Evolutionary conservation across 2,888 invertebrate genomes (phyloP).

Genomic region (Drosophila putrida): DNA sequence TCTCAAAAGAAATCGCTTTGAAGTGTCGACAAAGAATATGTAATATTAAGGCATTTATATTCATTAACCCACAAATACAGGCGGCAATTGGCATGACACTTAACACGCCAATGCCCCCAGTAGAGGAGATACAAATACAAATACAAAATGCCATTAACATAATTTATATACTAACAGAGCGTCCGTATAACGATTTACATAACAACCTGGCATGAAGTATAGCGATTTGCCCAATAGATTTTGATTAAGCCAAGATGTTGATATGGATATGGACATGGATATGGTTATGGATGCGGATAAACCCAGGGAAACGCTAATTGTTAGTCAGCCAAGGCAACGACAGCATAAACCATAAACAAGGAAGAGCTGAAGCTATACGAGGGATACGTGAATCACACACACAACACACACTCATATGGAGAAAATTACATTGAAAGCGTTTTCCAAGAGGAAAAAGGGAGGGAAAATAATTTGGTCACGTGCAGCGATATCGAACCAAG

Average conservation of each 20-base stretch:
- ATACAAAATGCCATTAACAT: constrained; percentile 72
- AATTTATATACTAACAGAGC: constrained; percentile 63
- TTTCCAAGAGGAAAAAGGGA: neutral
- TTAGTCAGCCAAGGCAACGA: constrained; percentile 49
- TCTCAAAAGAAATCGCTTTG: constrained; percentile 4
- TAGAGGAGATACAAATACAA: neutral
- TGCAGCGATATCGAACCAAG: constrained; percentile 60
- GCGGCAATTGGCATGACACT: constrained; percentile 49
- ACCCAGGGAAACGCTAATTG: constrained; percentile 53
- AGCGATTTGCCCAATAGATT: constrained; percentile 51
- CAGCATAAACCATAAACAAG: constrained; percentile 53
- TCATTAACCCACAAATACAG: constrained; percentile 60
- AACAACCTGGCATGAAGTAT: constrained; percentile 36
- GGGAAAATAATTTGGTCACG: constrained; percentile 71
- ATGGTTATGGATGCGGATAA: constrained; percentile 9
- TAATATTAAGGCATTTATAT: constrained; percentile 64
- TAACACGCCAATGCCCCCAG: constrained; percentile 46
- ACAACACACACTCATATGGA: constrained; percentile 13
- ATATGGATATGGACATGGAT: neutral
- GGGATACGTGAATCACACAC: constrained; percentile 35
- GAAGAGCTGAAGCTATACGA: constrained; percentile 22
- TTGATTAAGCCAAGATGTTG: constrained; percentile 43
- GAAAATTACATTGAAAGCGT: constrained; percentile 27
- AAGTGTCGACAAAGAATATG: constrained; percentile 3
- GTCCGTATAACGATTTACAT: constrained; percentile 38